Conservation (phyloP, 2,113 vertebrate species). For the Melanocharis versteri region DNA sequence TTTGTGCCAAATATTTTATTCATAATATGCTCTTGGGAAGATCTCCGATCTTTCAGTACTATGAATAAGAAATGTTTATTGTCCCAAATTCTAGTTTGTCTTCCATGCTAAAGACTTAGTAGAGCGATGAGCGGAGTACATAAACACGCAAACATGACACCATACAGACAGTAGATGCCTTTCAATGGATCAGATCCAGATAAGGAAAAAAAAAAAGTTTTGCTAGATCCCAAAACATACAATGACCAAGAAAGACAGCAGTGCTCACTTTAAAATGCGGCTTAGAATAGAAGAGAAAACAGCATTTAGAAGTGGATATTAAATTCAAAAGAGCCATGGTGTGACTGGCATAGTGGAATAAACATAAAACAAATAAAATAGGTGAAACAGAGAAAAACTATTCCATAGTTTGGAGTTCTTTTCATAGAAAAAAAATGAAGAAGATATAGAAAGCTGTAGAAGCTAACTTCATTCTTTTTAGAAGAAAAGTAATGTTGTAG, state of each 20-base stretch:
- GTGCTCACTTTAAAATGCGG: not conserved
- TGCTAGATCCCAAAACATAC: not conserved
- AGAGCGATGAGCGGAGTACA: not conserved
- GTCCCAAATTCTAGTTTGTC: not conserved
- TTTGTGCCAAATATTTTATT: conserved; percentile 19
- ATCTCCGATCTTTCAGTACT: not conserved
- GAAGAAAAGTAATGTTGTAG: not conserved
- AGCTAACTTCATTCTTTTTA: not conserved
- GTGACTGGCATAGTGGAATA: not conserved
- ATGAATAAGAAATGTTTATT: not conserved
- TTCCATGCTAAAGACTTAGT: not conserved
- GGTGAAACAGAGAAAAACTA: not conserved
- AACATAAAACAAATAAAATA: not conserved
- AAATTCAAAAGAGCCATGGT: not conserved
- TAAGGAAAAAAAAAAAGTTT: not conserved
- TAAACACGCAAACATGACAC: accelerated
- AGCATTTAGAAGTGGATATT: not conserved
- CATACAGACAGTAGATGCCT: not conserved
- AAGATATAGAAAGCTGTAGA: not conserved
- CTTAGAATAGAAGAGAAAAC: not conserved
- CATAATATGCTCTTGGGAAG: not conserved
- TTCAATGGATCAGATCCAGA: not conserved
- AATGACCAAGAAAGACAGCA: not conserved
- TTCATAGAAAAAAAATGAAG: not conserved
- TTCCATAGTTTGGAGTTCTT: not conserved